Evolutionary conservation across 2,113 vertebrate species (phyloP).

Genomic region (Anhinga rufa): DNA sequence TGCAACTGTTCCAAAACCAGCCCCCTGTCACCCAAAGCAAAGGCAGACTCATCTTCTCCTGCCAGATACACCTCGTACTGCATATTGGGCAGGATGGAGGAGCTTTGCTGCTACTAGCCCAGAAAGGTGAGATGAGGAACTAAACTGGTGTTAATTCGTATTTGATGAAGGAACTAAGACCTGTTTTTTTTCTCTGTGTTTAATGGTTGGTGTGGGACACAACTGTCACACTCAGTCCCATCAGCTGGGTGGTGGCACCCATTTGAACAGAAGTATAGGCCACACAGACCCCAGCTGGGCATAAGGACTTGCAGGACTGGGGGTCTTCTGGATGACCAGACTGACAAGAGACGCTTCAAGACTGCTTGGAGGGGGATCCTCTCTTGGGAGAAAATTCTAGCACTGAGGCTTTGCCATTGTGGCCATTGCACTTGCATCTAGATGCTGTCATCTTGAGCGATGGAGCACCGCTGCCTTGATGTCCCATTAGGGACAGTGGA

Average conservation of each 20-base stretch:
- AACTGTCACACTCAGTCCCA: no score
- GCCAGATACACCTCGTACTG: background rate
- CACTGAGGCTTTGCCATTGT: background rate
- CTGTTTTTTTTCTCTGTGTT: background rate
- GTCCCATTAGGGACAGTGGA: background rate
- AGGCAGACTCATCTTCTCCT: background rate
- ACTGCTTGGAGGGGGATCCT: background rate
- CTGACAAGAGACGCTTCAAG: background rate
- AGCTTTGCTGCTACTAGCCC: background rate
- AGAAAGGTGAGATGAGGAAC: background rate
- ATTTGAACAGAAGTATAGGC: background rate
- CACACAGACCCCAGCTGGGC: fast-evolving
- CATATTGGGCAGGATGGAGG: no score
- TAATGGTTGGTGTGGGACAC: background rate
- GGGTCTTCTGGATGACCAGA: background rate
- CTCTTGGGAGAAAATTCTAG: background rate
- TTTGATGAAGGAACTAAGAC: background rate
- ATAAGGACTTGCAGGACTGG: background rate
- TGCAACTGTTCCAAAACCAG: background rate
- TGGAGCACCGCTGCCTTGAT: no score
- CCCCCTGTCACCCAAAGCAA: background rate
- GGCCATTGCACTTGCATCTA: background rate
- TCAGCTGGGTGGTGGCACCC: background rate
- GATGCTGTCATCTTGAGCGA: background rate
- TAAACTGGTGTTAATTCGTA: background rate